Base-by-base conservation (phyloP, 2,888 invertebrate species). In the Caenorhabditis japonica region DNA sequence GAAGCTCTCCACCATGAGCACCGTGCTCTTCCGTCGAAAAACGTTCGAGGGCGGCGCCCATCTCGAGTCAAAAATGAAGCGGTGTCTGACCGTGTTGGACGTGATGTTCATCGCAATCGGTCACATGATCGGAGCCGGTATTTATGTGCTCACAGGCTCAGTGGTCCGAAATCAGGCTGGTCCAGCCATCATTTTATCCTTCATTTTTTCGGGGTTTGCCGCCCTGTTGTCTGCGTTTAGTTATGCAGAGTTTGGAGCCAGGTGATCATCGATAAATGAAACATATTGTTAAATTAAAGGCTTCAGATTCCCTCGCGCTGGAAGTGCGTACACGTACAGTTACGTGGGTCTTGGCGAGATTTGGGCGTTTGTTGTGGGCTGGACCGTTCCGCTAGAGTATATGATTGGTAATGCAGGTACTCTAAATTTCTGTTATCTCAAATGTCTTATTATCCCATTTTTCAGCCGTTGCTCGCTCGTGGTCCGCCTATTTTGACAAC, bases 291-390 rank as follows among this genome's bases (percentile, higher is more conserved):
- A 30, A 30, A 10, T 30, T 30, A 10, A 30, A 5, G 30, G 30
- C 71, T 79, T 4, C 60, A 81, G 80, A 69, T 94, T 94, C 0
- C 94, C 94, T 0, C 92, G 92, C 85, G 94, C 94, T 0, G 94
- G 88, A 13, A 89, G 88, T 3, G 88, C 89, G 19, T 90, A 90
- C 75, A 94, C 94, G 91, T 96, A 96, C 91, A 93, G 94, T 80
- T 96, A 95, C 90, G 94, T 95, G 75, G 94, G 94, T 3, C 94
- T 95, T 66, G 96, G 96, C 44, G 95, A 96, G 89, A 93, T 95
- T 88, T 92, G 95, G 87, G 95, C 95, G 70, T 96, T 95, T 90
- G 91, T 95, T 10, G 83, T 88, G 1, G 88, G 88, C 2, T 88
- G 88, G 88, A 87, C 85, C 49, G 79, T 87, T 41, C 74, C 87